These are phyloP conservation scores for Phoxinus dragarum DNA, from an alignment of 2,797 vertebrate species.

Conservation along the genomic window DNA sequence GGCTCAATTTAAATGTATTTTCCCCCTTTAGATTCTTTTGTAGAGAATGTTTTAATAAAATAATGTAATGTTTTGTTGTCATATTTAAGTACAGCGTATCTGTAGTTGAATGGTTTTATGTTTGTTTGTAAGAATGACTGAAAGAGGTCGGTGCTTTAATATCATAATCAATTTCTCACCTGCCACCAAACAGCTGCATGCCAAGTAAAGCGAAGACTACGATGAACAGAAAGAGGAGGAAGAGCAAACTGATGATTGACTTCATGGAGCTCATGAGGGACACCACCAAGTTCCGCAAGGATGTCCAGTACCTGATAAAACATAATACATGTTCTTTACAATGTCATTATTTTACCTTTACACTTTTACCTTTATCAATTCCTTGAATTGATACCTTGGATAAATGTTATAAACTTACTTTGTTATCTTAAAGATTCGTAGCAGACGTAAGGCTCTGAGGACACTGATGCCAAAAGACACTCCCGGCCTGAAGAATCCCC, in stretches of 20 bases:
- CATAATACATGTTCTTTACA: background rate
- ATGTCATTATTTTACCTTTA: background rate
- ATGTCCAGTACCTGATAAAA: conserved; percentile 93
- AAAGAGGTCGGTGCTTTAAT: background rate
- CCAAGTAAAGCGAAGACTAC: conserved; percentile 97
- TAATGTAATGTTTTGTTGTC: background rate
- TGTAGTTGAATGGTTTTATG: background rate
- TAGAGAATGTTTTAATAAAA: background rate
- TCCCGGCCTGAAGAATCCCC: conserved; percentile 96
- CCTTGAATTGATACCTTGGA: background rate
- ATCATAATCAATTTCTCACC: conserved; percentile 71
- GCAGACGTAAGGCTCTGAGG: conserved; percentile 90
- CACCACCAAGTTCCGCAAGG: conserved; percentile 95
- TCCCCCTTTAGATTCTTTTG: background rate
- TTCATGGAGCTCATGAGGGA: conserved; percentile 99
- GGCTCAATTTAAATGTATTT: background rate
- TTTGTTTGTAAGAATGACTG: background rate
- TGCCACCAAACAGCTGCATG: conserved; percentile 98
- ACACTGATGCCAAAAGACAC: conserved; percentile 99
- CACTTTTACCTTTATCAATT: background rate
- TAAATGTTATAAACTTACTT: conserved; percentile 81
- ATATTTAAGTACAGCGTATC: background rate
- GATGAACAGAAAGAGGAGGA: conserved; percentile 98
- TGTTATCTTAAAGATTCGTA: conserved; percentile 98
- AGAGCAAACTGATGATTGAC: conserved; percentile 98